A percentile compares a stretch with the other conserved stretches of the same genome.
Conservation (phyloP, 2,888 invertebrate genomes). For the Zaprionus obscuricornis region DNA sequence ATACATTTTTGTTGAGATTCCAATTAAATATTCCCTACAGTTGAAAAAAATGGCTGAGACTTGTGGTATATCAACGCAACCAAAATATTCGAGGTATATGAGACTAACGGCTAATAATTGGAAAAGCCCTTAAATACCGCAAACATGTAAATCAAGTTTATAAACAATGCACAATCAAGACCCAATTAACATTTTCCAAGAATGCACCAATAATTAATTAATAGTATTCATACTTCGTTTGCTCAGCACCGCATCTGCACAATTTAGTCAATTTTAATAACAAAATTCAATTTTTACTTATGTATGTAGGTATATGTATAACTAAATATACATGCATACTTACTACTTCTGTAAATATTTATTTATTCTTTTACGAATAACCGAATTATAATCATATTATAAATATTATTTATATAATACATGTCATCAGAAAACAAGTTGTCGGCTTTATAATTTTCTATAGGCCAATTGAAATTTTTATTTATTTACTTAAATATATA, state of each 20-base stretch:
- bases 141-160: constrained; percentile 46
- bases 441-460: too few relatives aligned
- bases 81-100: constrained; percentile 14
- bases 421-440: too few relatives aligned
- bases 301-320: background rate
- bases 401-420: too few relatives aligned
- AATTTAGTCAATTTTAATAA: constrained; percentile 14
- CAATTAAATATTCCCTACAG: constrained; percentile 17
- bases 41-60: constrained; percentile 25
- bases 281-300: background rate
- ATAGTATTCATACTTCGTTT: too few relatives aligned
- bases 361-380: too few relatives aligned
- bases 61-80: constrained; percentile 19
- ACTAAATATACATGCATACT: too few relatives aligned
- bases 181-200: constrained; percentile 16
- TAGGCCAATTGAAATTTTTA: too few relatives aligned
- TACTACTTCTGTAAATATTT: too few relatives aligned
- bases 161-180: constrained; percentile 12
- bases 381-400: too few relatives aligned
- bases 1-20: constrained; percentile 1
- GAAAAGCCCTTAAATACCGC: constrained; percentile 29
- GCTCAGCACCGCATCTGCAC: constrained; percentile 45
- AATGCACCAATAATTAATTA: constrained; percentile 38
- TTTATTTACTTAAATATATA: too few relatives aligned
- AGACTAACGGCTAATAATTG: constrained; percentile 21